Conservation (phyloP, 2,888 invertebrate genomes). For the Rugalucina vietnamica region DNA sequence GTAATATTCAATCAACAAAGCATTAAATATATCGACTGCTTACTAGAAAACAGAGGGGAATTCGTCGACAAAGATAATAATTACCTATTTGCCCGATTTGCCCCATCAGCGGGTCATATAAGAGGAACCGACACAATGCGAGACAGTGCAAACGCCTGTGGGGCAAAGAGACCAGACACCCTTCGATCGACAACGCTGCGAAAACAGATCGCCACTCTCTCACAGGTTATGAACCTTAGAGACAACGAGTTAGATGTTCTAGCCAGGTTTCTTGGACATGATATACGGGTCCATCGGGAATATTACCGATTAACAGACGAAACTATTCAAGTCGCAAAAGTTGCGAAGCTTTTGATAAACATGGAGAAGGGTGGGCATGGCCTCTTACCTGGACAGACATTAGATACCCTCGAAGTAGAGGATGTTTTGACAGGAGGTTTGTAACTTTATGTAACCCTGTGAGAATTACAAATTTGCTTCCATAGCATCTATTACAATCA, state of each 20-base stretch:
- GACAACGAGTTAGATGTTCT: slow-evolving; percentile 31
- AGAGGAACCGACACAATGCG: slow-evolving; percentile 23
- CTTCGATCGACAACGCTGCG: slow-evolving; percentile 25
- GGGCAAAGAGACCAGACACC: slow-evolving; percentile 16
- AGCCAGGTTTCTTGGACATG: slow-evolving; percentile 29
- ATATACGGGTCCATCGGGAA: slow-evolving; percentile 27
- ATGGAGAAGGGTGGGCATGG: background rate
- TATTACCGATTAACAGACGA: slow-evolving; percentile 33
- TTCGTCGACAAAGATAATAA: background rate
- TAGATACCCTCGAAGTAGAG: background rate
- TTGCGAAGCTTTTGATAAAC: slow-evolving; percentile 19
- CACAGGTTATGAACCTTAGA: slow-evolving; percentile 20
- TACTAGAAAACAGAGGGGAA: background rate
- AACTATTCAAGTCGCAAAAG: slow-evolving; percentile 24
- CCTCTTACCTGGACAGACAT: background rate
- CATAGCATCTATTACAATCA: no score
- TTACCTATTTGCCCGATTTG: background rate
- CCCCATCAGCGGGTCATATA: background rate
- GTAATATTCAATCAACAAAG: background rate
- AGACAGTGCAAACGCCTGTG: slow-evolving; percentile 4
- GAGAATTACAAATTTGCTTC: no score
- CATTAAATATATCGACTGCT: background rate
- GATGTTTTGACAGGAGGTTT: no score
- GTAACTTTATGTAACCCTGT: no score
- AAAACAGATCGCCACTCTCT: slow-evolving; percentile 31